phyloP scores from a whole-genome alignment of 2,797 vertebrate genomes.

The Acomys russatus region DNA sequence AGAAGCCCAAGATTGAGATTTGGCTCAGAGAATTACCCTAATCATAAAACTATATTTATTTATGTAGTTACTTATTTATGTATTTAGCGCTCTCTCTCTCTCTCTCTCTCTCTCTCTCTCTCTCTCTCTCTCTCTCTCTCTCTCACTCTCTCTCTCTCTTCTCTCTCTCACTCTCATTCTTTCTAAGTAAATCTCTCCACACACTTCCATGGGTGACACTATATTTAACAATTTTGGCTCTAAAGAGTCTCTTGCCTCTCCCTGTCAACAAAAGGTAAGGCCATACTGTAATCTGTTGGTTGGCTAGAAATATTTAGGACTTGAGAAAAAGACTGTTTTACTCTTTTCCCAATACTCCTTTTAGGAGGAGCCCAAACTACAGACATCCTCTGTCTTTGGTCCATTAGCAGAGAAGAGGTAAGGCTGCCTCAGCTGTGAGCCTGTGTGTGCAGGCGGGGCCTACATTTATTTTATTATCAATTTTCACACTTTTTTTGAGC shows the following conservation, averaged over 20 bases:
- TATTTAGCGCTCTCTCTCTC: background rate
- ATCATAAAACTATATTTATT: constrained; percentile 12
- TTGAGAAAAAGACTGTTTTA: background rate
- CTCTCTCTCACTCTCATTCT: background rate
- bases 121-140: too few species aligned
- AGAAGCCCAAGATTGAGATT: constrained; percentile 16
- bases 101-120: too few species aligned
- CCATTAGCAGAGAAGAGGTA: background rate
- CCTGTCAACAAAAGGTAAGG: background rate
- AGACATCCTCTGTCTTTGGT: background rate
- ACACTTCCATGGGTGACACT: background rate
- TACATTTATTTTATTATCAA: background rate
- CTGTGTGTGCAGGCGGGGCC: background rate
- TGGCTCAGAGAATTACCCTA: constrained; percentile 43
- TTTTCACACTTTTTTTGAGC: background rate
- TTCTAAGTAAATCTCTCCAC: background rate
- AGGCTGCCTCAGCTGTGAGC: background rate
- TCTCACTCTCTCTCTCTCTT: too few species aligned
- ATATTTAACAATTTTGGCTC: background rate
- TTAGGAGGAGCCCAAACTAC: background rate
- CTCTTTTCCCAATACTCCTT: background rate
- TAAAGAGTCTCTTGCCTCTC: background rate
- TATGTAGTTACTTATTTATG: background rate
- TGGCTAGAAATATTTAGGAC: constrained; percentile 15
- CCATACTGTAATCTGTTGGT: background rate